Evolutionary conservation across 2,888 invertebrate species (phyloP).

Genomic region (Drosophila pseudotakahashii): DNA sequence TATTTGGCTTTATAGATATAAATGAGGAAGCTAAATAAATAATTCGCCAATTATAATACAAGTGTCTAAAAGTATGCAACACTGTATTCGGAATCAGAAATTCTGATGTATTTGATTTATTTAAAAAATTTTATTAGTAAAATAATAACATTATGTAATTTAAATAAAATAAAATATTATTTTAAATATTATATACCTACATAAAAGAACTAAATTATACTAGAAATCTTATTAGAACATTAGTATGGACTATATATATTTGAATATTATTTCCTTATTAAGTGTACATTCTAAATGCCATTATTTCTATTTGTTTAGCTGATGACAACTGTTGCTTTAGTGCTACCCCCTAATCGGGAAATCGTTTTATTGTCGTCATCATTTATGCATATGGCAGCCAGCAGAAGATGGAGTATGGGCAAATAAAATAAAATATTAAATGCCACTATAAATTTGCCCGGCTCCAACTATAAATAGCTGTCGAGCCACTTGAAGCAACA

Average conservation of each 20-base stretch:
- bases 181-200: too few relatives aligned
- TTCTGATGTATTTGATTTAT: too few relatives aligned
- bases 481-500: conserved; percentile 46
- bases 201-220: too few relatives aligned
- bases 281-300: background rate
- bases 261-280: background rate
- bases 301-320: background rate
- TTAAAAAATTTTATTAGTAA: too few relatives aligned
- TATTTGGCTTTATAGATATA: background rate
- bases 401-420: conserved; percentile 3
- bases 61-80: too few relatives aligned
- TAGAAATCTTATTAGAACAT: too few relatives aligned
- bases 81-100: too few relatives aligned
- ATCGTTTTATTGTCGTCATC: conserved; percentile 9
- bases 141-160: too few relatives aligned
- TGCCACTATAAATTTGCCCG: conserved; percentile 39
- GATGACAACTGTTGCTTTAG: background rate
- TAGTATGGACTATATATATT: too few relatives aligned
- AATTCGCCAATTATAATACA: too few relatives aligned
- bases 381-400: conserved; percentile 27
- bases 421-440: conserved; percentile 32
- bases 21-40: too few relatives aligned
- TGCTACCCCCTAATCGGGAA: background rate
- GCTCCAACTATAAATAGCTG: conserved; percentile 43
- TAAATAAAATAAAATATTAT: too few relatives aligned